Conservation (phyloP, 2,113 vertebrate genomes). For the Pygoscelis antarcticus region DNA sequence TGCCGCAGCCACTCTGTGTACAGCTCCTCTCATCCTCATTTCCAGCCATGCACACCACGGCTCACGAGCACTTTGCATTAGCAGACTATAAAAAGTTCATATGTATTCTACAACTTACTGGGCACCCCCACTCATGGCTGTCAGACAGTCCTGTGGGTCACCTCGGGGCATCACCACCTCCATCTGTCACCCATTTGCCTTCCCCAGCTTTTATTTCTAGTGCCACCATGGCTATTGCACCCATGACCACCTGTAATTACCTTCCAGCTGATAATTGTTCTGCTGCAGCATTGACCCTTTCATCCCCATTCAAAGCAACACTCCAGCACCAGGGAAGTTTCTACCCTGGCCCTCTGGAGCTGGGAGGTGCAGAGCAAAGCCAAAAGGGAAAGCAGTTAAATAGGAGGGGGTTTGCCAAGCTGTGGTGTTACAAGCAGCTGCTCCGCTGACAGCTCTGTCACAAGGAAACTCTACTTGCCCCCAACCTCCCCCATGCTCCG, state of each 20-base stretch:
- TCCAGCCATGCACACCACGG: rapidly evolving
- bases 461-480: not conserved
- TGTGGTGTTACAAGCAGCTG: not conserved
- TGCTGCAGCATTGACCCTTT: not conserved
- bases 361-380: not conserved
- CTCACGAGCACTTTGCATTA: not conserved
- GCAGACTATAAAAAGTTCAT: not conserved
- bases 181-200: not conserved
- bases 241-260: not conserved
- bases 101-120: not conserved
- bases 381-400: not conserved
- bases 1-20: not conserved
- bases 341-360: not conserved
- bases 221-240: not conserved
- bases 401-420: not conserved
- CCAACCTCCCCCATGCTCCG: not conserved
- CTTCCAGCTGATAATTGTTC: not conserved
- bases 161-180: not conserved
- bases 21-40: not conserved
- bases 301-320: not conserved
- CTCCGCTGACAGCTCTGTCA: not conserved
- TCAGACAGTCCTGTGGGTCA: not conserved
- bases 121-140: not conserved
- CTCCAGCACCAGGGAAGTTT: not conserved
- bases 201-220: not conserved